These are phyloP conservation scores for Branchipolynoe longqiensis DNA, from an alignment of 2,888 invertebrate genomes.

Conservation along the genomic window DNA sequence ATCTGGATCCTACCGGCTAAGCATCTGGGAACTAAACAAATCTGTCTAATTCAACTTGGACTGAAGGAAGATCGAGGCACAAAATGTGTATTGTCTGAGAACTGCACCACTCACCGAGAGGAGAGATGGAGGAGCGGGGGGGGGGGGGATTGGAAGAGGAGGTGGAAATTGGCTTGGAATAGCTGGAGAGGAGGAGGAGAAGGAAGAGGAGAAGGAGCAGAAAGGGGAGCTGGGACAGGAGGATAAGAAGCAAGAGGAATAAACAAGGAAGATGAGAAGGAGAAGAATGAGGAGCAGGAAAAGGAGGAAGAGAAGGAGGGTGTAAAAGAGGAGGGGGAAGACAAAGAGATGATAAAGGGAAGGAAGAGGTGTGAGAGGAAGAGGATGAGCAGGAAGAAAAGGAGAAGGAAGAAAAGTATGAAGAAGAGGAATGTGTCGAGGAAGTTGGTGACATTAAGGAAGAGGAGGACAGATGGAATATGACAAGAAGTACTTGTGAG, in stretches of 20 bases:
- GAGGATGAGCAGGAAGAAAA: background rate
- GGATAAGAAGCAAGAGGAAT: background rate
- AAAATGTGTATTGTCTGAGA: too few relatives aligned
- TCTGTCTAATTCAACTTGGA: too few relatives aligned
- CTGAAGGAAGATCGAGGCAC: too few relatives aligned
- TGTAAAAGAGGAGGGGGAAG: background rate
- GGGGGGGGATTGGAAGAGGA: background rate
- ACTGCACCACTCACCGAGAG: too few relatives aligned
- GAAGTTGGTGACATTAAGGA: background rate
- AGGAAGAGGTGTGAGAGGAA: background rate
- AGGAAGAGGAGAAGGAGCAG: background rate
- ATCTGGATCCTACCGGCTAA: too few relatives aligned
- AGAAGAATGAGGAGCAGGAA: background rate
- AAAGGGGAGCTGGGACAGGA: background rate
- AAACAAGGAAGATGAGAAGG: background rate
- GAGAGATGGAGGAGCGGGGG: background rate
- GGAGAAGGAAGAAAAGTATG: slow-evolving; percentile 42
- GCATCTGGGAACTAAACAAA: too few relatives aligned
- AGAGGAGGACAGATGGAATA: background rate
- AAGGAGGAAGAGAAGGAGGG: background rate
- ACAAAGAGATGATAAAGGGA: background rate
- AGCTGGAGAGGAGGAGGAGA: background rate
- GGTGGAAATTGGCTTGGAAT: background rate
- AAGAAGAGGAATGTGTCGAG: background rate
- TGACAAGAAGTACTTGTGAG: background rate